Evolutionary conservation across 2,113 vertebrate species (phyloP).

Genomic region (Tapirus terrestris): DNA sequence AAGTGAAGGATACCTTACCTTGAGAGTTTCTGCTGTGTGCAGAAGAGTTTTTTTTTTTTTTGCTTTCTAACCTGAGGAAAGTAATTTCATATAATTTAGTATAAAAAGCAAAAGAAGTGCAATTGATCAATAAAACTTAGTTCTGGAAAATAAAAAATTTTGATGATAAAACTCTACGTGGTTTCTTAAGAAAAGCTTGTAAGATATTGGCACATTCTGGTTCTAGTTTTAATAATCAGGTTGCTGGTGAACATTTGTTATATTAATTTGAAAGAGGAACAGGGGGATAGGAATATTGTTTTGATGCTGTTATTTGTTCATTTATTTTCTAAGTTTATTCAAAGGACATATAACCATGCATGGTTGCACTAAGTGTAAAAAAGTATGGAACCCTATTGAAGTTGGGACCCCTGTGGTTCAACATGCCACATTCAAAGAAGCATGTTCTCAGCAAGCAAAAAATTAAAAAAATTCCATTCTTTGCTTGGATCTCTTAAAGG

Average conservation of each 20-base stretch:
- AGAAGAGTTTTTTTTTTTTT: neutral
- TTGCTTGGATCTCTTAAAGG: neutral
- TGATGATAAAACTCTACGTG: neutral
- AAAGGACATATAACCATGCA: neutral
- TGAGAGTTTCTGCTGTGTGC: slow-evolving; percentile 17
- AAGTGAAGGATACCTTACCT: slow-evolving; percentile 27
- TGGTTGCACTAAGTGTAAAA: neutral
- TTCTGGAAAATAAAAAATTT: slow-evolving; percentile 30
- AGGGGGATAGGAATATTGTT: neutral
- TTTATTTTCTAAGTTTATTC: neutral
- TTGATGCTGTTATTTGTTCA: neutral
- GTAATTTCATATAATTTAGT: slow-evolving; percentile 44
- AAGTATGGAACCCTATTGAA: neutral
- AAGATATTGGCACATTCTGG: neutral
- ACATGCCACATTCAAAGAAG: neutral
- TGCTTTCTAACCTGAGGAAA: neutral
- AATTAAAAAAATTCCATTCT: neutral
- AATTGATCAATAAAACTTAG: slow-evolving; percentile 13
- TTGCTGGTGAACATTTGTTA: neutral
- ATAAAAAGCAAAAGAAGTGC: slow-evolving; percentile 3
- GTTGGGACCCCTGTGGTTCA: neutral
- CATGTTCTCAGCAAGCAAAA: neutral
- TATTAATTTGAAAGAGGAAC: neutral
- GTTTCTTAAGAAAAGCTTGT: neutral
- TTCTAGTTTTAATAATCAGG: neutral